Evolutionary conservation across 2,888 invertebrate species (phyloP).

Genomic region (Portevinia maculata): DNA sequence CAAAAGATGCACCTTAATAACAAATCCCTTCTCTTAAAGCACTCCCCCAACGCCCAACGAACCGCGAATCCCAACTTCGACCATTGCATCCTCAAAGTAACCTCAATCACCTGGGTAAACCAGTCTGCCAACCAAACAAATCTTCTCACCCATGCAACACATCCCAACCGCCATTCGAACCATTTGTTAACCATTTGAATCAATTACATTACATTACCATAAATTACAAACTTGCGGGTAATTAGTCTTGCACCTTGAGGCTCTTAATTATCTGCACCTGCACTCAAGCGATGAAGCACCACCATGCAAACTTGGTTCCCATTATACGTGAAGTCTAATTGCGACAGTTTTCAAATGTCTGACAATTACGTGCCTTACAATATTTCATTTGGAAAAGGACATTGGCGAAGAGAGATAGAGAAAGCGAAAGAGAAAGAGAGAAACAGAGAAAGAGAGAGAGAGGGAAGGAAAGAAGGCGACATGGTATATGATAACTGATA

Average conservation of each 20-base stretch:
- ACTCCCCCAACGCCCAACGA: too few relatives aligned
- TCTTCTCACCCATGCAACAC: conserved; percentile 1
- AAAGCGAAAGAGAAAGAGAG: background rate
- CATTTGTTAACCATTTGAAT: conserved; percentile 55
- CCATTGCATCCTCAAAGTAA: background rate
- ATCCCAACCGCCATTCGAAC: conserved; percentile 1
- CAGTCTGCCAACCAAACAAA: conserved; percentile 8
- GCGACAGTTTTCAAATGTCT: conserved; percentile 43
- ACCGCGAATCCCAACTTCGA: background rate
- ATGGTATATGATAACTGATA: background rate
- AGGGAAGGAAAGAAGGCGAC: background rate
- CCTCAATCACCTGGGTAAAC: background rate
- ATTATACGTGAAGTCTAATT: conserved; percentile 33
- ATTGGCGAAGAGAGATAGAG: conserved; percentile 22
- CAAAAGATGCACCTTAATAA: too few relatives aligned
- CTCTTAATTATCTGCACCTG: conserved; percentile 71
- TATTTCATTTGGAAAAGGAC: conserved; percentile 37
- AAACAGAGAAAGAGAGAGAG: background rate
- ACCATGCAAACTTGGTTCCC: conserved; percentile 29
- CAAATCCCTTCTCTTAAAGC: too few relatives aligned
- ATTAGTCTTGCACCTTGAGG: conserved; percentile 68
- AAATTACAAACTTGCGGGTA: conserved; percentile 73
- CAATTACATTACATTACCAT: conserved; percentile 68
- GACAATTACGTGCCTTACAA: conserved; percentile 35
- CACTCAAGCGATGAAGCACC: conserved; percentile 39